Base-by-base conservation (phyloP, 2,888 invertebrate genomes). In the Conus canariensis region DNA sequence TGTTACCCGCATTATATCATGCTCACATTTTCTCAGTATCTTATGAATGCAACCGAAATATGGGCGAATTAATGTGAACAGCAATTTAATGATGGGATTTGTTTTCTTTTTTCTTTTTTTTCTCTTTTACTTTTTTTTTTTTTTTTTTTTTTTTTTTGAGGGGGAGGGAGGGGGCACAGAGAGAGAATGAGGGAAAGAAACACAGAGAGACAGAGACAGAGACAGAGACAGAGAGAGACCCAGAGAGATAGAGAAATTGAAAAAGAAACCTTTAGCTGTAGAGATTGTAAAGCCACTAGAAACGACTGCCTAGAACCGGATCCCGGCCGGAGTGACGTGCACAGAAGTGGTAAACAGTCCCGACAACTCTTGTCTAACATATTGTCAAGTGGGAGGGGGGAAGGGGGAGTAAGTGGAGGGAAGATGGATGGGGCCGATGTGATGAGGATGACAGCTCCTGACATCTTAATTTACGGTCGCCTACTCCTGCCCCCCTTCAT, bases 401-500 rank as follows among this genome's bases (percentile, higher is more conserved):
- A 4, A 4, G 64, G 19, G 74, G 19, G 74, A 12, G 74, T 1
- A 22, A 74, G 74, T 2, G 30, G 30, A 30, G 16, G 80, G 16
- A 80, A 85, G 83, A 85, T 90, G 59, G 19, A 85, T 85, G 19
- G 89, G 90, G 67, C 88, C 89, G 56, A 85, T 85, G 56, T 87
- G 19, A 64, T 89, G 87, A 6, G 89, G 67, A 16, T 89, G 90
- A 90, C 91, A 90, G 60, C 88, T 87, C 60, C 90, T 45, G 80
- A n/a, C 70, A 22, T 67, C 77, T n/a, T 60, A 58, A 77, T 90
- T 80, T 30, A 80, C 30, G 7, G 12, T 90, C 56, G 77, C n/a
- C 64, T 58, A 30, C 64, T 82, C 83, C 59, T 60, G 30, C 64
- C 82, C 45, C 7, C 16, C 16, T 19, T 16, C 64, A 22, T 22